Base-by-base conservation (phyloP, 2,888 invertebrate species). In the Nomada fabriciana region DNA sequence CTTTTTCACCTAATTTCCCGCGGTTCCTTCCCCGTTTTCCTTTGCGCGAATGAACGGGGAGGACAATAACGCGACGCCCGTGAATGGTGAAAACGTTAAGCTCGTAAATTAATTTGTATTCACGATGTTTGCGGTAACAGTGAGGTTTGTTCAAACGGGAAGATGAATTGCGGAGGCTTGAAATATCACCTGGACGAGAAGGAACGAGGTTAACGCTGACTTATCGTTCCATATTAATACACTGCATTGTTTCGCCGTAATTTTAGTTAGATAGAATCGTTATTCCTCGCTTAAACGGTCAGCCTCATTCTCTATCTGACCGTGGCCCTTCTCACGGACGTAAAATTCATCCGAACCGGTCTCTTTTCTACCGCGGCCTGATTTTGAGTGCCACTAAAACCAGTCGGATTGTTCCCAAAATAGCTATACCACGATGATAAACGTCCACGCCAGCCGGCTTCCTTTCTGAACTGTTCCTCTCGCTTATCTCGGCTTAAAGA, bases 401-500 rank as follows among this genome's bases (percentile, higher is more conserved):
- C 25, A 73, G 74, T 71, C 63, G 59, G 64, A 85, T 80, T 76
- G 83, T 78, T 81, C 84, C 77, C 71, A 80, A 80, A 83, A 85
- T 86, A 80, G 77, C 67, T 73, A 81, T 59, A 65, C 69, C 72
- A 76, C 73, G 78, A 86, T 87, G 83, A 86, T 67, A 81, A 84
- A 86, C 76, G 86, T 43, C 59, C 68, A 71, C 47, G 55, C 36
- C 57, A 53, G 50, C 55, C 71, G 65, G 72, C 77, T 64, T 63
- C 70, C 85, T 85, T 75, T 74, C 70, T 57, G 36, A 61, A 67
- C 52, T 43, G 61, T n/a, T 74, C 72, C 72, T 59, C 18, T 29
- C 63, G 76, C 74, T 86, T 86, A 84, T 82, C 83, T 79, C 67
- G 50, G 70, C 65, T 85, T 86, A 84, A 86, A 82, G 76, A 70